Conservation (phyloP, 1,140 invertebrate species). For the Drosophila bocqueti region DNA sequence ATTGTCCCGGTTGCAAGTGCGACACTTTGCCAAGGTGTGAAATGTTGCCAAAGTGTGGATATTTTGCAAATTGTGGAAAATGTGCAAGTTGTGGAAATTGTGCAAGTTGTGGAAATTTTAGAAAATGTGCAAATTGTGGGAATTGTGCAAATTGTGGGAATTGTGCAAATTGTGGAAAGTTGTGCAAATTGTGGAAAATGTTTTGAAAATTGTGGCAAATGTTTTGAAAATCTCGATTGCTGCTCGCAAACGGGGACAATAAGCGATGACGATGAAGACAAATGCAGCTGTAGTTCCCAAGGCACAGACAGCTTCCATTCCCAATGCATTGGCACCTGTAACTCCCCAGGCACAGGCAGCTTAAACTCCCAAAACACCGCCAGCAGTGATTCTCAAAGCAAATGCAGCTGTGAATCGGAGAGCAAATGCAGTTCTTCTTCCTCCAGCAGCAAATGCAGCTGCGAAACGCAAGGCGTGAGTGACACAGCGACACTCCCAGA, state of each 20-base stretch:
- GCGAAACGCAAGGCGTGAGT: slow-evolving; percentile 1
- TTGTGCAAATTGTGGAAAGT: no score
- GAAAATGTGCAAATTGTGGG: no score
- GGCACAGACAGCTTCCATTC: neutral
- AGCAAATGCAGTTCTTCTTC: neutral
- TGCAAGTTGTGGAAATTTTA: no score
- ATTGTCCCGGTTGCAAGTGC: slow-evolving; percentile 14
- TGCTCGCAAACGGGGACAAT: neutral
- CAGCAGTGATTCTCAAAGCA: neutral
- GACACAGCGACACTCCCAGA: accelerated
- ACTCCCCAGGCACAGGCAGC: neutral
- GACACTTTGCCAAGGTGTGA: neutral
- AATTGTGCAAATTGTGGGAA: no score
- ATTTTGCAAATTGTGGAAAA: no score
- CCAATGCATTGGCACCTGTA: no score
- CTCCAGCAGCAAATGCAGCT: neutral
- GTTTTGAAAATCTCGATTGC: no score
- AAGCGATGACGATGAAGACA: neutral
- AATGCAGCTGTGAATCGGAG: neutral
- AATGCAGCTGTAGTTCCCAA: neutral
- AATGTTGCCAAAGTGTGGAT: no score
- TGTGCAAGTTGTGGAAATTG: no score
- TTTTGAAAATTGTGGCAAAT: no score
- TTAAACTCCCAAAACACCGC: neutral
- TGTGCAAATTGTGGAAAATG: no score